These are phyloP conservation scores for Trinectes maculatus DNA, from an alignment of 2,113 vertebrate species.

Conservation along the genomic window DNA sequence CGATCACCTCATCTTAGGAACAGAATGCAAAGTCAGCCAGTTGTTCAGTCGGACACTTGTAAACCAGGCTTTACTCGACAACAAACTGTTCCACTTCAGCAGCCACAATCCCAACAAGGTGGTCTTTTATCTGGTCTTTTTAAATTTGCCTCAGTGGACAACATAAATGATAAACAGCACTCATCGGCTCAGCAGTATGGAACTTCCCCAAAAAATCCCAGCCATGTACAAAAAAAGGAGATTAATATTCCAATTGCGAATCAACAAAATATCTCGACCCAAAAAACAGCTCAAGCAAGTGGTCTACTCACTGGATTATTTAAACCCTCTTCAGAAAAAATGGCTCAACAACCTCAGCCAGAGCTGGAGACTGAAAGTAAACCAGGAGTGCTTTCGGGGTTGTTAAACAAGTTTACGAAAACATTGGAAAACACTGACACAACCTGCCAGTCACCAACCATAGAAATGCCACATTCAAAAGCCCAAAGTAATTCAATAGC, in stretches of 20 bases:
- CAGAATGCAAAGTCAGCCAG: conserved; percentile 29
- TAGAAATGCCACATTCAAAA: conserved; percentile 29
- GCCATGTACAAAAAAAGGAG: conserved; percentile 34
- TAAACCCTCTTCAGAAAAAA: conserved; percentile 80
- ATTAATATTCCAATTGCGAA: conserved; percentile 15
- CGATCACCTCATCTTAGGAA: conserved; percentile 11
- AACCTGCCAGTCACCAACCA: conserved; percentile 44
- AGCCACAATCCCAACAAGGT: conserved; percentile 52
- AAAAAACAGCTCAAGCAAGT: conserved; percentile 49
- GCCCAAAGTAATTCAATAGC: neutral
- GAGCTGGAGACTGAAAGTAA: conserved; percentile 44
- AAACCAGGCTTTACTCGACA: conserved; percentile 57
- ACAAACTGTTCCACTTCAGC: conserved; percentile 63
- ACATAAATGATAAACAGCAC: conserved; percentile 46
- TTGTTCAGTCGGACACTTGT: conserved; percentile 40
- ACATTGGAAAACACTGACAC: conserved; percentile 72
- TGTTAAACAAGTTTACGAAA: conserved; percentile 77
- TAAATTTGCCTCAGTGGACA: conserved; percentile 76
- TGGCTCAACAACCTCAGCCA: conserved; percentile 46
- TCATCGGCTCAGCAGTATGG: conserved; percentile 27
- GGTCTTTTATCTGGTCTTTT: conserved; percentile 80
- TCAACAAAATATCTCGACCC: conserved; percentile 40
- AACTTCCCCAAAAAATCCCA: conserved; percentile 45
- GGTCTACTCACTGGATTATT: conserved; percentile 71
- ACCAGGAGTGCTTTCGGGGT: conserved; percentile 76